Base-by-base conservation (phyloP, 2,797 vertebrate species). In the Iguana delicatissima region DNA sequence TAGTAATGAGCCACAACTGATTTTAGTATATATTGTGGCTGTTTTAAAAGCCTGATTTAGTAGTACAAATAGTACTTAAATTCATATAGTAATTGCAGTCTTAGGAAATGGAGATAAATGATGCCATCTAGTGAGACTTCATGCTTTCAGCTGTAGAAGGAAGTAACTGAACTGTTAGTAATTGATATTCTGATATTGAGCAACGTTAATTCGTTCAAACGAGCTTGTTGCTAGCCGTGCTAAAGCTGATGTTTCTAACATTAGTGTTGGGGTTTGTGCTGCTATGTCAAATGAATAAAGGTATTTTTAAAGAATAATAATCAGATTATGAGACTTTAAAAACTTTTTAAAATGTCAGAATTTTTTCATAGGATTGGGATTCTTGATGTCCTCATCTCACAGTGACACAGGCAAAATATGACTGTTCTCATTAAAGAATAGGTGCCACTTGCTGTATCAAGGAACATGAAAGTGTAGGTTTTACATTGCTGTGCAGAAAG, bases 101-200 rank as follows among this genome's bases (percentile, higher is more conserved):
- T 50, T 89, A 35, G 72, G 52, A 83, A 84, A 74, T 89, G 57
- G 72, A 84, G 81, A 77, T 42, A 64, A 89, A 76, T 52, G 57
- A 89, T 89, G 88, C 81, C 81, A 89, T 84, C 81, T 84, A 76
- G 88, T 89, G 88, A 89, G 38, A 89, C 29, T 42, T 83, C 10
- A 35, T 84, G 88, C 55, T 83, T 89, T 89, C 57, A 81, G 42
- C 57, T 89, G 6, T 62, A 62, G 32, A 89, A 89, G 24, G 16
- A 26, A 84, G 80, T 77, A 76, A 84, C 52, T 84, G 69, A 76
- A 62, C 52, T 83, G 35, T 76, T 82, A 77, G 62, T 62, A 82
- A 74, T 55, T 32, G 29, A 13, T 69, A 72, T 81, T 69, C 52
- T 59, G 55, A n/a, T 74, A 74, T 59, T n/a, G 35, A 84, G 55